Evolutionary conservation across 2,797 vertebrate species (phyloP).

Genomic region (Artibeus lituratus): DNA sequence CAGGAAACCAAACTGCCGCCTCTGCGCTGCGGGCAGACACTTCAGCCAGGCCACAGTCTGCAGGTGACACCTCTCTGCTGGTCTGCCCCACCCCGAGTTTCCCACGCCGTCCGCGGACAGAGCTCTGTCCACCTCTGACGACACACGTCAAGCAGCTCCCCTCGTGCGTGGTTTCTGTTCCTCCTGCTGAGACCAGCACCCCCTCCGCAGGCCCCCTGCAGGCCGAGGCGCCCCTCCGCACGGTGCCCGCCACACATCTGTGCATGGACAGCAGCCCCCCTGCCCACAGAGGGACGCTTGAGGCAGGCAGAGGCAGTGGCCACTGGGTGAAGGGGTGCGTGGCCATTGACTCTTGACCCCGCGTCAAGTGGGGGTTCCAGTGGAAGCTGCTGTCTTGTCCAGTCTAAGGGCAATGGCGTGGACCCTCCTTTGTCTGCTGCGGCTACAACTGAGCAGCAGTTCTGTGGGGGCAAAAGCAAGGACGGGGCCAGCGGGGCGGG

Average conservation of each 20-base stretch:
- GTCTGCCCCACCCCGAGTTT: too few relatives aligned
- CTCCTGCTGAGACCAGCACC: neutral
- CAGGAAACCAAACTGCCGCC: neutral
- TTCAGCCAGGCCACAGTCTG: neutral
- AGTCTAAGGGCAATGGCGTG: too few relatives aligned
- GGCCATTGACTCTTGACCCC: neutral
- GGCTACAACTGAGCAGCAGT: neutral
- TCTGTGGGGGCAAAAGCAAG: neutral
- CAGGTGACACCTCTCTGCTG: neutral
- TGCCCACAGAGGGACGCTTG: too few relatives aligned
- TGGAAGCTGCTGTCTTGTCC: neutral
- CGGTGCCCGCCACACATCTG: too few relatives aligned
- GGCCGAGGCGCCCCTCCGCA: neutral
- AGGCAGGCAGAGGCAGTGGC: neutral
- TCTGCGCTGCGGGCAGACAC: neutral
- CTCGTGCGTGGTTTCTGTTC: neutral
- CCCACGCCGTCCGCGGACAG: neutral
- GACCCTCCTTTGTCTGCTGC: neutral
- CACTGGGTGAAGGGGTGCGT: neutral
- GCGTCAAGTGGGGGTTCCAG: neutral
- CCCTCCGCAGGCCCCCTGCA: neutral
- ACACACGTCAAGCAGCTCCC: neutral
- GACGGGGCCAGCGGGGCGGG: neutral
- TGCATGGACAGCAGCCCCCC: neutral
- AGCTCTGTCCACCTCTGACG: neutral